phyloP scores from a whole-genome alignment of 2,797 vertebrate genomes.

The Poecilia wingei region DNA sequence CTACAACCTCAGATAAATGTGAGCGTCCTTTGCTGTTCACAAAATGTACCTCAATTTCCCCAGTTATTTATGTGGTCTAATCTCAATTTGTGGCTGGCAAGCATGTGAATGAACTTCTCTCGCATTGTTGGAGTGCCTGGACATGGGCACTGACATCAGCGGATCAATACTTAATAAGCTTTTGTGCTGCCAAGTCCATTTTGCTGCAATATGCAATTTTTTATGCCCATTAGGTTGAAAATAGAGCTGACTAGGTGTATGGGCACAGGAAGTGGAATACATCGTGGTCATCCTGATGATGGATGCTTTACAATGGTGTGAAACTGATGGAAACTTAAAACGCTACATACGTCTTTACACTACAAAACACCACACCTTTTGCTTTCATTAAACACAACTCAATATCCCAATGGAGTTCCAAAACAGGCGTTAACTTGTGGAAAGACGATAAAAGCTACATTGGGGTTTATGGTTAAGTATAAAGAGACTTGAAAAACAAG shows the following conservation, averaged over 20 bases:
- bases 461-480: conserved; percentile 55
- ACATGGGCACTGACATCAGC: conserved; percentile 78
- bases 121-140: conserved; percentile 69
- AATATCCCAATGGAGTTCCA: conserved; percentile 64
- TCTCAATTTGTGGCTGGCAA: conserved; percentile 73
- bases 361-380: conserved; percentile 56
- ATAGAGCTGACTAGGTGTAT: conserved; percentile 81
- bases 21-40: conserved; percentile 39
- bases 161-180: conserved; percentile 85
- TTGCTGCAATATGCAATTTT: conserved; percentile 84
- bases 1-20: conserved; percentile 28
- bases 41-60: conserved; percentile 50
- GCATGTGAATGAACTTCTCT: conserved; percentile 59
- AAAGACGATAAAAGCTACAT: conserved; percentile 67
- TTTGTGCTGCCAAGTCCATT: conserved; percentile 80
- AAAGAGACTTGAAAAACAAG: conserved; percentile 55
- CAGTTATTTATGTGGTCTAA: conserved; percentile 74
- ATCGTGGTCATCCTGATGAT: conserved; percentile 69
- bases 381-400: conserved; percentile 75
- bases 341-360: conserved; percentile 52
- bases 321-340: conserved; percentile 68
- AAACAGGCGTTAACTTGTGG: conserved; percentile 65
- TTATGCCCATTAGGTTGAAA: conserved; percentile 82
- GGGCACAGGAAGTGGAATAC: conserved; percentile 73
- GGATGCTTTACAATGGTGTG: conserved; percentile 65